Conservation (phyloP, 2,888 invertebrate genomes). For the Balanococcus diminutus region DNA sequence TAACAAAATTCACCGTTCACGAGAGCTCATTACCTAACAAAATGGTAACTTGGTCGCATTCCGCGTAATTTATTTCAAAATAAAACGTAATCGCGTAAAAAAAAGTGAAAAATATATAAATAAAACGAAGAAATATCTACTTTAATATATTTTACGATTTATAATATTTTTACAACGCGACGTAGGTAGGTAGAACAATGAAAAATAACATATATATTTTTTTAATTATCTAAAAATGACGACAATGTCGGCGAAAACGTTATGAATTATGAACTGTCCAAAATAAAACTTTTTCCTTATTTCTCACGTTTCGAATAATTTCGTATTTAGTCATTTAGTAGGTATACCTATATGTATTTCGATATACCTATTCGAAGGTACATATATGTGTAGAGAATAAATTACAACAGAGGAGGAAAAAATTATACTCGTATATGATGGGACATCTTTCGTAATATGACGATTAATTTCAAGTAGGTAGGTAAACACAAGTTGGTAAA, state of each 20-base stretch:
- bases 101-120: not conserved
- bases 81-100: not conserved
- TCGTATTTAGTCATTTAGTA: too few species aligned
- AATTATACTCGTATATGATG: not conserved
- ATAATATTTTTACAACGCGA: slow-evolving; percentile 9
- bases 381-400: too few species aligned
- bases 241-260: slow-evolving; percentile 11
- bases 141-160: slow-evolving; percentile 23
- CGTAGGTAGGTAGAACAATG: not conserved
- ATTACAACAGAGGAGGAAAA: not conserved
- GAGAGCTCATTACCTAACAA: not conserved
- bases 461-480: not conserved
- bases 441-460: not conserved
- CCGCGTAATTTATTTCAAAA: not conserved
- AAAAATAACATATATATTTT: slow-evolving; percentile 21
- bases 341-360: not conserved
- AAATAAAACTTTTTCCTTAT: not conserved
- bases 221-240: slow-evolving; percentile 10
- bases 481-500: not conserved
- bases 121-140: slow-evolving; percentile 2
- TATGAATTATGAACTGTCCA: slow-evolving; percentile 14
- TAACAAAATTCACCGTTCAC: not conserved
- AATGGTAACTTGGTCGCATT: not conserved
- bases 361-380: too few species aligned
- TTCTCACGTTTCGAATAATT: not conserved